Evolutionary conservation across 2,888 invertebrate species (phyloP).

Genomic region (Glomeris marginata): DNA sequence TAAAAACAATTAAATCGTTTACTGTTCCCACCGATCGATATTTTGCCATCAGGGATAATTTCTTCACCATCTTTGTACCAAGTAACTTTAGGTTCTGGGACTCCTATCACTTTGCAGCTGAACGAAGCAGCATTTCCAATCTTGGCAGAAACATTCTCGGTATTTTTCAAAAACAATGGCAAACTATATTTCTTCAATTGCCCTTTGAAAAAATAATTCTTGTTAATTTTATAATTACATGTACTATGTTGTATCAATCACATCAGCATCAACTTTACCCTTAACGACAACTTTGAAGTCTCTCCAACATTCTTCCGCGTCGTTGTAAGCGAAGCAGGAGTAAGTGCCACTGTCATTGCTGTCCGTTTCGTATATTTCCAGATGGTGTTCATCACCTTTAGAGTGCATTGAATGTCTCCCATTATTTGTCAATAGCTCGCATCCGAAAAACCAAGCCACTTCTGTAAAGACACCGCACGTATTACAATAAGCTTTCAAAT

Average conservation of each 20-base stretch:
- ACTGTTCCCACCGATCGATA: conserved; percentile 15
- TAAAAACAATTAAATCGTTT: conserved; percentile 1
- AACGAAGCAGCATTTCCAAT: conserved; percentile 31
- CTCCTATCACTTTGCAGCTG: conserved; percentile 30
- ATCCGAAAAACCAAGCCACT: conserved; percentile 21
- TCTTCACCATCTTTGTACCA: conserved; percentile 32
- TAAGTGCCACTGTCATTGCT: conserved; percentile 25
- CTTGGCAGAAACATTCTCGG: conserved; percentile 27
- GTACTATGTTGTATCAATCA: background rate
- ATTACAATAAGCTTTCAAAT: background rate
- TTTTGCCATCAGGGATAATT: conserved; percentile 12
- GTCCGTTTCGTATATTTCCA: conserved; percentile 21
- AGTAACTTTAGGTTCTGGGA: conserved; percentile 33
- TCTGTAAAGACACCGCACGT: conserved; percentile 11
- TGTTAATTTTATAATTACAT: background rate
- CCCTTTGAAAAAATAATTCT: conserved; percentile 12
- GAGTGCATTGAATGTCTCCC: conserved; percentile 17
- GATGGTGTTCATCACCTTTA: conserved; percentile 16
- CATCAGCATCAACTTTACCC: conserved; percentile 16
- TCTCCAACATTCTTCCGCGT: conserved; percentile 21
- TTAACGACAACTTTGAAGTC: conserved; percentile 19
- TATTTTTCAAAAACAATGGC: conserved; percentile 18
- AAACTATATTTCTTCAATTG: conserved; percentile 13
- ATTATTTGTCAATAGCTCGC: conserved; percentile 5
- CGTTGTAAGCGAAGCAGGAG: conserved; percentile 22